A percentile compares a stretch with the other conserved stretches of the same genome.
phyloP scores from a whole-genome alignment of 2,797 vertebrate genomes.

The Smutsia gigantea region DNA sequence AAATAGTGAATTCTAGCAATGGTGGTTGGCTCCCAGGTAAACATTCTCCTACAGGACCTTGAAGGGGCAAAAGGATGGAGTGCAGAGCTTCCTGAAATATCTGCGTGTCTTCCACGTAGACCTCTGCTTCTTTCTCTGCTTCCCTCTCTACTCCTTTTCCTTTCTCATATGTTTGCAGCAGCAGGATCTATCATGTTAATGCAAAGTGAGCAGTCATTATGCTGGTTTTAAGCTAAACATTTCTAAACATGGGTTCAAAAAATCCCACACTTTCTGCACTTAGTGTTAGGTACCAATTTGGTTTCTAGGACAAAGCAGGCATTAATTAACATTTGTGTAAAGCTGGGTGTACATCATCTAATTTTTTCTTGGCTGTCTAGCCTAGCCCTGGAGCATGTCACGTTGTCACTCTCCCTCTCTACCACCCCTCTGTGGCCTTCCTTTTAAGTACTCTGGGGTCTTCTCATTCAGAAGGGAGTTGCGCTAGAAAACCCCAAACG shows the following conservation, averaged over 20 bases:
- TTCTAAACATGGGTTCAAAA: constrained; percentile 35
- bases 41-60: constrained; percentile 66
- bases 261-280: constrained; percentile 31
- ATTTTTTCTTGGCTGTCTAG: not conserved
- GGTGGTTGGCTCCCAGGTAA: constrained; percentile 79
- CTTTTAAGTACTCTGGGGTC: constrained; percentile 18
- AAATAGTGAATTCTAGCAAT: constrained; percentile 74
- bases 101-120: not conserved
- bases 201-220: not conserved
- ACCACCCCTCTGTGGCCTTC: not conserved
- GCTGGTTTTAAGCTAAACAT: not conserved
- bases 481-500: not conserved
- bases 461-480: not conserved
- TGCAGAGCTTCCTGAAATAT: not conserved
- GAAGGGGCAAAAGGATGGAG: constrained; percentile 11
- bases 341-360: constrained; percentile 31
- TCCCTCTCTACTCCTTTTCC: not conserved
- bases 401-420: not conserved
- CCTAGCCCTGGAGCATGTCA: not conserved
- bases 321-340: constrained; percentile 42
- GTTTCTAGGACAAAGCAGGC: constrained; percentile 66
- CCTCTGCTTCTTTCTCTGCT: not conserved
- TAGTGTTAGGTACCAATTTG: constrained; percentile 4
- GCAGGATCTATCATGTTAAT: not conserved
- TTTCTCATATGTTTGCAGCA: not conserved